Conservation (phyloP, 2,888 invertebrate genomes). For the Steromphala cineraria region DNA sequence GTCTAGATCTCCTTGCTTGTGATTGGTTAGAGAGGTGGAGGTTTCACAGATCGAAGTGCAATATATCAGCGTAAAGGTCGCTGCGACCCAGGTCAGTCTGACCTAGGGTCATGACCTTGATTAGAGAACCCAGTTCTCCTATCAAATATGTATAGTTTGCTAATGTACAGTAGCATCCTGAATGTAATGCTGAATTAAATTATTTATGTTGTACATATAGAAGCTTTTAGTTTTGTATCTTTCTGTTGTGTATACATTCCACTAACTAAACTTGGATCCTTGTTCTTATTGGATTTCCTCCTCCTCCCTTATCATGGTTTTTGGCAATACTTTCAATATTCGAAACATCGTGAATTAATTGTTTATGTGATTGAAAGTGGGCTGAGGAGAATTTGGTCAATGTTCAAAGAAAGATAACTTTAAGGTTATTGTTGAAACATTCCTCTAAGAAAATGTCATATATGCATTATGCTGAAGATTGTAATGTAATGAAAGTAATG, state of each 20-base stretch:
- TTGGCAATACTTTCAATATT: not conserved
- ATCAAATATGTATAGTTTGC: conserved; percentile 12
- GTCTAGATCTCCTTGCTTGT: too few relatives aligned
- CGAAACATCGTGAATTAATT: not conserved
- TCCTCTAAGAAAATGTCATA: too few relatives aligned
- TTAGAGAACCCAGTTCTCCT: conserved; percentile 1
- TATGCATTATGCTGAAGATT: too few relatives aligned
- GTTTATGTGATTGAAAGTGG: not conserved
- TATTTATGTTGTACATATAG: conserved; percentile 17
- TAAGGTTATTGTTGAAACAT: too few relatives aligned
- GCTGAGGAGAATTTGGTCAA: not conserved
- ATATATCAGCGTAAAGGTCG: not conserved
- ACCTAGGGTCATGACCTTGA: not conserved
- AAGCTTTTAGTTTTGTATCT: conserved; percentile 17
- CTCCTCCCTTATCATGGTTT: not conserved
- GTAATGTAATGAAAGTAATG: too few relatives aligned
- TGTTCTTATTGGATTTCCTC: not conserved
- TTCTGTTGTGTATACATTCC: conserved; percentile 7
- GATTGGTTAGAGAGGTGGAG: too few relatives aligned
- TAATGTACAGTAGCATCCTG: not conserved
- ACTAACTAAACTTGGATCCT: not conserved
- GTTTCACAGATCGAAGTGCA: too few relatives aligned
- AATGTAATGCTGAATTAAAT: not conserved
- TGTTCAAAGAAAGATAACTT: not conserved
- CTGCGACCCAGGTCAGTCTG: not conserved